Percentiles rank a stretch among this genome's conserved stretches.
Conservation (phyloP, 1,140 invertebrate species). For the Lucilia sericata region DNA sequence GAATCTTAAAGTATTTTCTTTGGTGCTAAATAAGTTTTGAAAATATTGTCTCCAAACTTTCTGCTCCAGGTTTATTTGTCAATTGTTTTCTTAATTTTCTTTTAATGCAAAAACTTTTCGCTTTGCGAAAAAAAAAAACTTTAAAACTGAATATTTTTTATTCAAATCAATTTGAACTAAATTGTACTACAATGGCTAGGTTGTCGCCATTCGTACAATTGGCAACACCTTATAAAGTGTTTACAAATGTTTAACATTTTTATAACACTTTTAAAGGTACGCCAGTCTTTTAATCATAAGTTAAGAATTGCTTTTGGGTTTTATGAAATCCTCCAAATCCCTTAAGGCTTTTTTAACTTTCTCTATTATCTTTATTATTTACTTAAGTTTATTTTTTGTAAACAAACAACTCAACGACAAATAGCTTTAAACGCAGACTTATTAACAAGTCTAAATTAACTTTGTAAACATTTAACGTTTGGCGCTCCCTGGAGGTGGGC, state of each 20-base stretch:
- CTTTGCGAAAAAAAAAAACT: conserved; percentile 9
- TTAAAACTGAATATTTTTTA: not conserved
- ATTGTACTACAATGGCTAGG: conserved; percentile 45
- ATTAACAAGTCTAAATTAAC: not conserved
- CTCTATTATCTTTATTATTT: not conserved
- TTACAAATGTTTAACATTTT: not conserved
- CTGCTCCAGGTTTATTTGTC: not conserved
- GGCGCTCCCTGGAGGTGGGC: not conserved
- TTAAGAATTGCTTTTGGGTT: not conserved
- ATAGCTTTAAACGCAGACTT: not conserved
- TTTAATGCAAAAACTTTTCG: conserved; percentile 11
- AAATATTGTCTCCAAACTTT: not conserved
- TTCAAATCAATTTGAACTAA: not conserved
- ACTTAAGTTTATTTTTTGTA: conserved; percentile 1
- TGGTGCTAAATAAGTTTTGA: too few species aligned
- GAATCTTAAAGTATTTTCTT: too few species aligned
- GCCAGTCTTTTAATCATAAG: not conserved
- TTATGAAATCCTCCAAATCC: conserved; percentile 16
- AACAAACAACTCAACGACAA: not conserved
- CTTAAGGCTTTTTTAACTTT: not conserved
- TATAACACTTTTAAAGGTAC: conserved; percentile 3
- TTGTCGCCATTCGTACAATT: conserved; percentile 47
- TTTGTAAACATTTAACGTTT: conserved; percentile 4
- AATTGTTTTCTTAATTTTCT: conserved; percentile 16
- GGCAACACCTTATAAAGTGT: conserved; percentile 23